Evolutionary conservation across 2,888 invertebrate species (phyloP).

Genomic region (Nysson spinosus): DNA sequence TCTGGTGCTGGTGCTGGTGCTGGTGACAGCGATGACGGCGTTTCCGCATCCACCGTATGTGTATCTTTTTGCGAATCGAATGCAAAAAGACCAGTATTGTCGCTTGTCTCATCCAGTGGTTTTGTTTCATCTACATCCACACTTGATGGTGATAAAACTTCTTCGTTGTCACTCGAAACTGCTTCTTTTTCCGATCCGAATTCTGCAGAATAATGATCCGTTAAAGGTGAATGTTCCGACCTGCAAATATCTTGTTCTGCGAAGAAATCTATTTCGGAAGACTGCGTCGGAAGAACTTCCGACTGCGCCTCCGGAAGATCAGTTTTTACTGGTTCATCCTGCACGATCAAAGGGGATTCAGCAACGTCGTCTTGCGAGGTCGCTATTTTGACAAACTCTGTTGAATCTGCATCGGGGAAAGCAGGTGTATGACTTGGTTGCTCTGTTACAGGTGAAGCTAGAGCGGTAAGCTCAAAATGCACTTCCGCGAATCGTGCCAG

Average conservation of each 20-base stretch:
- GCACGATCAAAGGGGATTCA: conserved; percentile 24
- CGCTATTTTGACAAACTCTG: conserved; percentile 11
- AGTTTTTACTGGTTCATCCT: background rate
- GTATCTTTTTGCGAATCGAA: conserved; percentile 14
- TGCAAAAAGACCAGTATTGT: conserved; percentile 4
- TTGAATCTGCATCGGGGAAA: conserved; percentile 2
- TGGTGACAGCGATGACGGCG: conserved; percentile 35
- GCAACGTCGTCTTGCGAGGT: conserved; percentile 16
- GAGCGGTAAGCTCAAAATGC: background rate
- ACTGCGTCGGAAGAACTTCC: conserved; percentile 9
- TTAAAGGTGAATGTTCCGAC: conserved; percentile 28
- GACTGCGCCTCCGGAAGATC: conserved; percentile 16
- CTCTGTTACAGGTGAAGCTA: background rate
- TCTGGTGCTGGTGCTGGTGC: conserved; percentile 30
- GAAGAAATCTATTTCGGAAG: conserved; percentile 11
- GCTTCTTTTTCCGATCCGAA: conserved; percentile 28
- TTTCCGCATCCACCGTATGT: conserved; percentile 8
- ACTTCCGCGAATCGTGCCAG: background rate
- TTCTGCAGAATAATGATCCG: conserved; percentile 27
- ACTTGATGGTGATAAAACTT: conserved; percentile 21
- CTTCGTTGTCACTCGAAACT: conserved; percentile 20
- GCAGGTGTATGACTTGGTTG: background rate
- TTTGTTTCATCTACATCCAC: conserved; percentile 27
- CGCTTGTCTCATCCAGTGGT: conserved; percentile 27
- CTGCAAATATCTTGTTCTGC: conserved; percentile 1